Conservation (phyloP, 2,888 invertebrate genomes). For the Tubiluchus corallicola region DNA sequence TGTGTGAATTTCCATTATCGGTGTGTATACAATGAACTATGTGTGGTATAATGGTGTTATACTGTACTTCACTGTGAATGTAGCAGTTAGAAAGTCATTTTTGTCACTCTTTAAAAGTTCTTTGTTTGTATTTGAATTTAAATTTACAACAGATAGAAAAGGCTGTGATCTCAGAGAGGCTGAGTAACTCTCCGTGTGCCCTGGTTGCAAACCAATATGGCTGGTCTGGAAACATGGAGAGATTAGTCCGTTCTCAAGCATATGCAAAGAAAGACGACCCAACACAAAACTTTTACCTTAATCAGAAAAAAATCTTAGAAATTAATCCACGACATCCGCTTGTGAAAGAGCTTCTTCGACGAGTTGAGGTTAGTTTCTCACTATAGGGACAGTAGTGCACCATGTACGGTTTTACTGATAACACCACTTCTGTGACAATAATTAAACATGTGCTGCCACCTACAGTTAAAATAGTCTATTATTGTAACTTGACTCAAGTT, state of each 20-base stretch:
- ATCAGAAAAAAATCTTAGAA: conserved; percentile 90
- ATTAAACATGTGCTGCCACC: no score
- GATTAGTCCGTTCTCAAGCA: conserved; percentile 81
- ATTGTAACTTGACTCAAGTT: no score
- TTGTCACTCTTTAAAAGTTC: background rate
- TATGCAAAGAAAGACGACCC: conserved; percentile 88
- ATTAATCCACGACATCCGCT: conserved; percentile 94
- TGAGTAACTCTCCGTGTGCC: conserved; percentile 82
- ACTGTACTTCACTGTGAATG: no score
- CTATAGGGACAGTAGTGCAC: background rate
- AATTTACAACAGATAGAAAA: conserved; percentile 40
- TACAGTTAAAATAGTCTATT: no score
- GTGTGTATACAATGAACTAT: no score
- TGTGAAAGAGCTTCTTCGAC: conserved; percentile 66
- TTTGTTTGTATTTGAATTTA: background rate
- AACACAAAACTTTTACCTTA: conserved; percentile 64
- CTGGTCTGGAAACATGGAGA: conserved; percentile 99
- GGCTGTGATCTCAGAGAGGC: conserved; percentile 64
- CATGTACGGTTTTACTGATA: no score
- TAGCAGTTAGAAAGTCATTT: background rate
- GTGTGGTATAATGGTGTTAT: no score
- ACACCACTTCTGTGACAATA: no score
- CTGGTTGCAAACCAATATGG: conserved; percentile 89
- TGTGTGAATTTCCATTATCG: no score
- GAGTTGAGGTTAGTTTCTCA: conserved; percentile 40